Percentiles rank a stretch among this genome's conserved stretches.
These are phyloP conservation scores for Aphrocallistes beatrix DNA, from an alignment of 37 sponge, comb jelly and placozoan genomes.

Conservation along the genomic window DNA sequence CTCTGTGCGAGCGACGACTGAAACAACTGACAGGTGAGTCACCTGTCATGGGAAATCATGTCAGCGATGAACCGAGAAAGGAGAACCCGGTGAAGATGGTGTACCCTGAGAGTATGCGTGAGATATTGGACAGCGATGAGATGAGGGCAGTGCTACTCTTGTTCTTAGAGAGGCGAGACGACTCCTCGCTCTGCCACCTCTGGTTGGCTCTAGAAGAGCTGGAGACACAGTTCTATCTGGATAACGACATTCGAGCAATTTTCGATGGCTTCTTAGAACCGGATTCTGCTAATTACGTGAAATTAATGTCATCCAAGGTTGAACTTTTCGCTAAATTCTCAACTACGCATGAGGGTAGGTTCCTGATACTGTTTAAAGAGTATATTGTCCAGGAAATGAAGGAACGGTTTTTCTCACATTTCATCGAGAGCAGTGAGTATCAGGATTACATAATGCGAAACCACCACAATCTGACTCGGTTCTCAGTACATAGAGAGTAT, in stretches of 20 bases:
- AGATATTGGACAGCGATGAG: background rate
- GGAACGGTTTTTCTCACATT: conserved; percentile 1
- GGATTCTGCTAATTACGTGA: background rate
- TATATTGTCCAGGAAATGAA: background rate
- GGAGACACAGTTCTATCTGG: background rate
- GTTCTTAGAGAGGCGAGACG: background rate
- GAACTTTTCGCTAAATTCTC: background rate
- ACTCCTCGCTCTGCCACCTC: background rate
- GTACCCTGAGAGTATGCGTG: background rate
- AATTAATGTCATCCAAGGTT: background rate
- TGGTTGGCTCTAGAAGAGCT: background rate
- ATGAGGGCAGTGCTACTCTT: background rate
- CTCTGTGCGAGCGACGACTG: conserved; percentile 46
- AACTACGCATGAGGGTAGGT: background rate
- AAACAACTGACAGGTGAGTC: conserved; percentile 52
- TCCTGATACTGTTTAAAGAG: conserved; percentile 5
- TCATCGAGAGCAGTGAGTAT: conserved; percentile 3
- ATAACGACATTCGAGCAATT: conserved; percentile 6
- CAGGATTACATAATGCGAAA: background rate
- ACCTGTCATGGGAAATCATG: background rate
- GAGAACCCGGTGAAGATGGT: background rate
- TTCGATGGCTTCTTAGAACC: background rate
- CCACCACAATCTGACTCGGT: no score
- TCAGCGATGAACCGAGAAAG: background rate
- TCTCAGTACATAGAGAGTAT: no score